phyloP scores from a whole-genome alignment of 1,140 invertebrate genomes.

The Lordiphosa mommai region DNA sequence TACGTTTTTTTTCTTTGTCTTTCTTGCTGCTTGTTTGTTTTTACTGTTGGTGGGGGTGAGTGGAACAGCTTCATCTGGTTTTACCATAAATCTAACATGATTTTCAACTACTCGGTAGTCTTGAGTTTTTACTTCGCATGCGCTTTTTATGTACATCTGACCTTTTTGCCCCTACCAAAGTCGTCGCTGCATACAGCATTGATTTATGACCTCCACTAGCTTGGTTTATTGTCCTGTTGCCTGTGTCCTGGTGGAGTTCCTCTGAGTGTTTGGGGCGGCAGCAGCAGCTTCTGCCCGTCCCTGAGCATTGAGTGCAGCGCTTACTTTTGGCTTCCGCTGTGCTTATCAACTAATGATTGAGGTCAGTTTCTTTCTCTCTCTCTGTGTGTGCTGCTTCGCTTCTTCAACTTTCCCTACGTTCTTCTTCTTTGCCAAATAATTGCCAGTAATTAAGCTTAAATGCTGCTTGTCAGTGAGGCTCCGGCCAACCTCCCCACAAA shows the following conservation, averaged over 20 bases:
- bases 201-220: conserved; percentile 56
- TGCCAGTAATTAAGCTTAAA: conserved; percentile 60
- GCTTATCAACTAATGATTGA: conserved; percentile 74
- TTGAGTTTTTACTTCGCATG: conserved; percentile 21
- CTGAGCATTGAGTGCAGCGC: conserved; percentile 15
- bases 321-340: conserved; percentile 31
- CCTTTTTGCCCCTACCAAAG: conserved; percentile 30
- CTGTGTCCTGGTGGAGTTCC: not conserved
- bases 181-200: conserved; percentile 40
- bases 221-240: conserved; percentile 52
- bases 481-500: not conserved
- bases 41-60: not conserved
- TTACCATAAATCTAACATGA: conserved; percentile 61
- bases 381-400: not conserved
- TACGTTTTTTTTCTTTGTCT: conserved; percentile 16
- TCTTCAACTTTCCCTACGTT: not conserved
- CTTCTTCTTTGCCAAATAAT: conserved; percentile 41
- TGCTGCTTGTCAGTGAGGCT: conserved; percentile 25
- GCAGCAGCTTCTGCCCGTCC: conserved; percentile 28
- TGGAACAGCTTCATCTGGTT: conserved; percentile 56
- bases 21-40: conserved; percentile 6
- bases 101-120: conserved; percentile 42
- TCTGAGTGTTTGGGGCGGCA: conserved; percentile 13
- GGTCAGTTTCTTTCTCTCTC: conserved; percentile 41
- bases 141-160: conserved; percentile 16